Base-by-base conservation (phyloP, 2,888 invertebrate genomes). In the Julus scanicus region DNA sequence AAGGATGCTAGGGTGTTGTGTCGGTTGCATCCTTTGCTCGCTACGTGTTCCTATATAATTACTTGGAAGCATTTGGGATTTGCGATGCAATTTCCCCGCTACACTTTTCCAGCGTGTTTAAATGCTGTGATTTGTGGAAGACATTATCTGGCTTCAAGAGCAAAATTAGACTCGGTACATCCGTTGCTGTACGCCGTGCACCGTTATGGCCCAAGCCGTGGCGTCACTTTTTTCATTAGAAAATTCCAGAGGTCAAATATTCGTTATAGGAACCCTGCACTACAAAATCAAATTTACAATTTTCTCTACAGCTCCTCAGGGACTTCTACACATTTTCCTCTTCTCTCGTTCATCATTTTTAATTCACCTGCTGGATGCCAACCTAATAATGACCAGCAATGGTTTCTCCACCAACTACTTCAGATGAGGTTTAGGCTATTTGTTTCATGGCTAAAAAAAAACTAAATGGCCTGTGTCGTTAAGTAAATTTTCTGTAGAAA, bases 31-130 rank as follows among this genome's bases (percentile, higher is more conserved):
- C 37, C 11, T 80, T 37, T 37, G 37, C 37, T 80, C 80, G 13
- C 37, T 80, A 80, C 80, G 80, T 80, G 80, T 80, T 80, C 80
- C 29, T 20, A 80, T 80, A 80, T 80, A 80, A 80, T 80, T 80
- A 80, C 80, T 80, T 9, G 80, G 80, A 80, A 80, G 80, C 80
- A 80, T 80, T 80, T 80, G 80, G 80, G 80, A 80, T 80, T 80
- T 80, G 80, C 80, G 80, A 80, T 80, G 80, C 80, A 80, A 80
- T 80, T 80, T 80, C 80, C 80, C 80, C 80, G 37, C 80, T 80
- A 80, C 80, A 80, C 80, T 11, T 80, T 80, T 37, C 80, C 80
- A 80, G 29, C 80, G 80, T 80, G 80, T 80, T 80, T 80, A 80
- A 80, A 80, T 80, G 80, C 29, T 80, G 80, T 80, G 80, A 80